Percentiles rank a stretch among this genome's conserved stretches.
Conservation (phyloP, 2,888 invertebrate genomes). For the Adelphocoris suturalis region DNA sequence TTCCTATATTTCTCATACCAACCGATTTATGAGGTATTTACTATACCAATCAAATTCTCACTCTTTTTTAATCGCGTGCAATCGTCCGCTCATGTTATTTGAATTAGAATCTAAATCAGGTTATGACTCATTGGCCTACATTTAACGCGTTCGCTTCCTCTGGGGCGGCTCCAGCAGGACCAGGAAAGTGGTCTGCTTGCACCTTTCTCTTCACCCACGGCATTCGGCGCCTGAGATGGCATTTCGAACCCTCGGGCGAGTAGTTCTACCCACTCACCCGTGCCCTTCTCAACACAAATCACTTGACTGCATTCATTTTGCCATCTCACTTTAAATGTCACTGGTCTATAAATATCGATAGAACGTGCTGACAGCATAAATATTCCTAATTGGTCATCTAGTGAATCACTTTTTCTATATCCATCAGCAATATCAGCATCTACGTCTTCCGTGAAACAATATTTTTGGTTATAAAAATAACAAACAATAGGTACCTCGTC, state of each 20-base stretch:
- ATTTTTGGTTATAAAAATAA: too few relatives aligned
- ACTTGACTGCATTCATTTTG: background rate
- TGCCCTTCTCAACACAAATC: background rate
- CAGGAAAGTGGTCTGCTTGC: conserved; percentile 18
- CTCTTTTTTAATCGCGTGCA: background rate
- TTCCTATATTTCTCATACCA: background rate
- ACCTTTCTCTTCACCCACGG: conserved; percentile 36
- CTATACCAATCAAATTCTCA: background rate
- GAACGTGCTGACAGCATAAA: too few relatives aligned
- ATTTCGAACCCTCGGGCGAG: background rate
- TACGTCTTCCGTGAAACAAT: too few relatives aligned
- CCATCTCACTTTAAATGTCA: background rate
- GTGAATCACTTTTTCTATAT: too few relatives aligned
- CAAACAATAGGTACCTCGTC: too few relatives aligned
- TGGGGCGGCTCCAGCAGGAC: background rate
- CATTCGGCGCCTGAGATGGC: background rate
- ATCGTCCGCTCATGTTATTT: background rate
- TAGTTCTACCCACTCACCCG: background rate
- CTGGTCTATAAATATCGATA: background rate
- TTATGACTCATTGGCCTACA: conserved; percentile 30
- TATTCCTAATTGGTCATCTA: too few relatives aligned
- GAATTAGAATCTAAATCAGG: background rate
- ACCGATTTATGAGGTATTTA: background rate
- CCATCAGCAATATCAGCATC: too few relatives aligned
- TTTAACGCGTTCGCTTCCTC: background rate